Evolutionary conservation across 2,113 vertebrate genomes (phyloP).

Genomic region (Myiagra hebetior): DNA sequence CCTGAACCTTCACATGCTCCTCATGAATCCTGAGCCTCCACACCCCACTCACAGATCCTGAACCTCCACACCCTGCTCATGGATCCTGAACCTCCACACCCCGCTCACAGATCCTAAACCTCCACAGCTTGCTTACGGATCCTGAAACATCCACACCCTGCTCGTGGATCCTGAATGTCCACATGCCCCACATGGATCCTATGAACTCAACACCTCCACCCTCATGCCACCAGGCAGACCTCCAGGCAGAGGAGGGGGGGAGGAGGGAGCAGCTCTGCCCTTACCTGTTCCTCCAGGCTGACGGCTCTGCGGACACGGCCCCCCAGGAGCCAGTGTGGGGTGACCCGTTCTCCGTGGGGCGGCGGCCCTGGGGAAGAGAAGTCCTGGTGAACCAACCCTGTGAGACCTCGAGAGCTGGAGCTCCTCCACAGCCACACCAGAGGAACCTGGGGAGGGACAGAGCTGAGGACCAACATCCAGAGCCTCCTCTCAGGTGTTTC

Average conservation of each 20-base stretch:
- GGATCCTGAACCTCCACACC: neutral
- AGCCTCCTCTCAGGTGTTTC: neutral
- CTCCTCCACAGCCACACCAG: neutral
- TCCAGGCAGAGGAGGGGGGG: too few relatives aligned
- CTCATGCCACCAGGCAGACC: rapidly evolving
- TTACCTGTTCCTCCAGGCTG: slow-evolving; percentile 20
- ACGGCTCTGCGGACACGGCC: neutral
- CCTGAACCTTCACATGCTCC: rapidly evolving
- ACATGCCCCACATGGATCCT: neutral
- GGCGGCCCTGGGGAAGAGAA: neutral
- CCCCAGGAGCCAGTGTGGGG: slow-evolving; percentile 14
- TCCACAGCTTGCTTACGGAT: neutral
- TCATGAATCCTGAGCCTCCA: neutral
- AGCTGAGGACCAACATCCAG: neutral
- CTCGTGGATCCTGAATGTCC: neutral
- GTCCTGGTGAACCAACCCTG: neutral
- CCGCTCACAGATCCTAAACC: rapidly evolving
- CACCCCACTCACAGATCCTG: rapidly evolving
- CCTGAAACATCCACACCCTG: neutral
- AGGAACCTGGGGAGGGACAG: neutral
- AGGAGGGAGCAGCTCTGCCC: neutral
- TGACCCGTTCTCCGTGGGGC: neutral
- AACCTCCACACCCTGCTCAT: rapidly evolving
- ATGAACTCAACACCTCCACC: rapidly evolving
- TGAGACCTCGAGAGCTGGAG: rapidly evolving